phyloP scores from a whole-genome alignment of 2,113 vertebrate genomes.

The Martes martes region DNA sequence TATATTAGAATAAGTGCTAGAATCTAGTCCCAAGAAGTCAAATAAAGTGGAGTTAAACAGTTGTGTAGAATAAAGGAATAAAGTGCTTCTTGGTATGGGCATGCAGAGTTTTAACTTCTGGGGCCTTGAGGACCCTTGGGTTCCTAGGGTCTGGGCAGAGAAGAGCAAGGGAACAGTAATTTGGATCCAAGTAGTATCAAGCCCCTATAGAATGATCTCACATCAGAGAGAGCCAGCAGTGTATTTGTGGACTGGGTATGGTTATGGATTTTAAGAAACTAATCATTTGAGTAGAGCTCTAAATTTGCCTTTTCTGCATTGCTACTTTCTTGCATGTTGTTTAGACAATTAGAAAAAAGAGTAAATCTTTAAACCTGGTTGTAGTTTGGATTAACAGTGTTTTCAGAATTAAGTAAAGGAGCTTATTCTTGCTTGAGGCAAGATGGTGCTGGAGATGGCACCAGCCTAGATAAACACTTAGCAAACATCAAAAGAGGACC shows the following conservation, averaged over 20 bases:
- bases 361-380: neutral
- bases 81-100: neutral
- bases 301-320: neutral
- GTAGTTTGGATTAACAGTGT: neutral
- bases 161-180: neutral
- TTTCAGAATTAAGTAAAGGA: neutral
- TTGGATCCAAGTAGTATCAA: neutral
- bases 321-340: neutral
- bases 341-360: neutral
- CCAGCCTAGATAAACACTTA: neutral
- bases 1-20: neutral
- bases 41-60: neutral
- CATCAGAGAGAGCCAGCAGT: neutral
- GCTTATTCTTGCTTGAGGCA: neutral
- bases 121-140: neutral
- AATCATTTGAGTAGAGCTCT: neutral
- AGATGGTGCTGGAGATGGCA: neutral
- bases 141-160: no score
- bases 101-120: neutral
- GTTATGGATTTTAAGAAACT: neutral
- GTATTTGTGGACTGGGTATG: neutral
- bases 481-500: neutral
- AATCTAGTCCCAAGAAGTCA: neutral
- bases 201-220: neutral
- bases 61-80: neutral